Percentiles rank a stretch among this genome's conserved stretches.
phyloP scores from a whole-genome alignment of 2,113 vertebrate genomes.

The Chionomys nivalis region DNA sequence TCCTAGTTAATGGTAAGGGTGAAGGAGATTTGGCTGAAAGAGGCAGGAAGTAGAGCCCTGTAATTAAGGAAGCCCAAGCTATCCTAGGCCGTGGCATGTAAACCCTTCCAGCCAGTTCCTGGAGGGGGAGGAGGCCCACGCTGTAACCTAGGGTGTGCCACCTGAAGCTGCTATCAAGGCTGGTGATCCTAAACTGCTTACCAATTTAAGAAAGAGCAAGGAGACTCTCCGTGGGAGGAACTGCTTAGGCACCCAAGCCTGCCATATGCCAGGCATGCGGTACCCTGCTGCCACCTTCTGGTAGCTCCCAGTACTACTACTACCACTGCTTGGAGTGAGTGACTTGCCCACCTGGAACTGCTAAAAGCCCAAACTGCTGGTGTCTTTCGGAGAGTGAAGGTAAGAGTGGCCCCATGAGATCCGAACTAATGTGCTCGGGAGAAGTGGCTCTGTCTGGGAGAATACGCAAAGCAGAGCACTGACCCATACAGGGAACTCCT shows the following conservation, averaged over 20 bases:
- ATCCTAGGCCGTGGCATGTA: slow-evolving; percentile 51
- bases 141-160: slow-evolving; percentile 60
- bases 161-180: not conserved
- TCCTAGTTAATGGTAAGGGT: slow-evolving; percentile 71
- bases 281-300: slow-evolving; percentile 71
- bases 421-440: not conserved
- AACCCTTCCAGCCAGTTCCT: slow-evolving; percentile 68
- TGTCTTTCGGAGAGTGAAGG: not conserved
- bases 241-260: not conserved
- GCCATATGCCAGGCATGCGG: not conserved
- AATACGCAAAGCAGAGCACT: not conserved
- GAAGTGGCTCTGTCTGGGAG: not conserved
- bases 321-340: too few species aligned
- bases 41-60: slow-evolving; percentile 66
- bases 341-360: not conserved
- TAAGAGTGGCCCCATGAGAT: too few species aligned
- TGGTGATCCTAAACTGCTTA: slow-evolving; percentile 9
- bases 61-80: slow-evolving; percentile 70
- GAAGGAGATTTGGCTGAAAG: slow-evolving; percentile 72
- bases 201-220: slow-evolving; percentile 17
- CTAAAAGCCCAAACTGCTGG: not conserved
- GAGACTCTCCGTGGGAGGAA: not conserved
- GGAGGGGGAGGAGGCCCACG: slow-evolving; percentile 46
- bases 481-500: not conserved
- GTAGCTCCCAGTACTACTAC: slow-evolving; percentile 18